Percentiles rank a stretch among this genome's conserved stretches.
Evolutionary conservation across 2,797 vertebrate species (phyloP).

Genomic region (Leptatherina wallacei): DNA sequence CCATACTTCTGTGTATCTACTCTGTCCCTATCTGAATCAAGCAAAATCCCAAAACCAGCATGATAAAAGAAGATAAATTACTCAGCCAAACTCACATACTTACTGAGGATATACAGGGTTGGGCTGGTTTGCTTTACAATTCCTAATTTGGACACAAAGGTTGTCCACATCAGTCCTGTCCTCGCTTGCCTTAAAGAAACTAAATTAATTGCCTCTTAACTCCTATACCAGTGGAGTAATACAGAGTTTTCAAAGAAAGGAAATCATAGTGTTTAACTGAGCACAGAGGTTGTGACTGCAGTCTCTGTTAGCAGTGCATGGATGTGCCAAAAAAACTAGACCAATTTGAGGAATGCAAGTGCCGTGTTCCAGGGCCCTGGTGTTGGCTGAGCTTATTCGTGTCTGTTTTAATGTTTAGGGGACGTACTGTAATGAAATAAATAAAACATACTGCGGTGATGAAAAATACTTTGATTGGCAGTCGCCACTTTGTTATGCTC

Average conservation of each 20-base stretch:
- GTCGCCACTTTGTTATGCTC: no score
- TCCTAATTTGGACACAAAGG: neutral
- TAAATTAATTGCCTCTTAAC: slow-evolving; percentile 15
- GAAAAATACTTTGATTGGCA: no score
- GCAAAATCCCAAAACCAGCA: neutral
- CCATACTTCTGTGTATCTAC: neutral
- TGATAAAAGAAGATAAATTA: neutral
- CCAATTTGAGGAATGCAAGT: slow-evolving; percentile 35
- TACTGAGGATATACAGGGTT: neutral
- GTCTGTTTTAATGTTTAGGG: no score
- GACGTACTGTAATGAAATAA: no score
- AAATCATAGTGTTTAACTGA: slow-evolving; percentile 39
- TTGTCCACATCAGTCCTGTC: neutral
- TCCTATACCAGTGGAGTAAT: slow-evolving; percentile 6
- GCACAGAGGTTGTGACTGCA: slow-evolving; percentile 34
- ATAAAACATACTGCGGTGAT: no score
- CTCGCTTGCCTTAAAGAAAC: neutral
- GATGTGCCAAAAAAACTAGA: slow-evolving; percentile 48
- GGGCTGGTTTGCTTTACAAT: neutral
- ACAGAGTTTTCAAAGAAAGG: slow-evolving; percentile 41
- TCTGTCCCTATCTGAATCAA: neutral
- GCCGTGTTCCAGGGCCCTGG: slow-evolving; percentile 38
- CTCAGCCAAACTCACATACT: neutral
- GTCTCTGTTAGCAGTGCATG: slow-evolving; percentile 46
- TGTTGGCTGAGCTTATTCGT: slow-evolving; percentile 22